Evolutionary conservation across 2,797 vertebrate species (phyloP), one percentile per base, ranked within the genome.

Genomic region (Myotis myotis): DNA sequence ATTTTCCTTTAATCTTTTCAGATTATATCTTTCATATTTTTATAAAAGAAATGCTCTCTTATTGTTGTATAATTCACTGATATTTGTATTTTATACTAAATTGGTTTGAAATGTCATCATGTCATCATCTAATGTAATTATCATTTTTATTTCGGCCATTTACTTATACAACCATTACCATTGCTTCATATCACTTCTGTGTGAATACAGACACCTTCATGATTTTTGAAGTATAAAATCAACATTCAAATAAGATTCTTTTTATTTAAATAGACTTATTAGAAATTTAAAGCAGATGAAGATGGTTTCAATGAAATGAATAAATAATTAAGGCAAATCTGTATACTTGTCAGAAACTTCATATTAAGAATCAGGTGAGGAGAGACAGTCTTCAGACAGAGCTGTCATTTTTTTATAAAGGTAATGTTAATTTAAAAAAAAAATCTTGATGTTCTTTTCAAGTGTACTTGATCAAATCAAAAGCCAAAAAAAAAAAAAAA

Each of bases 251-350:
- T 75, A 97, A 74, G 96, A 97, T 97, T 98, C 91, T 98, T 96
- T 98, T 98, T 98, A 98, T 98, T 98, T 98, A 98, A 98, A 98
- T 98, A 98, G 98, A 97, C 97, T 98, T 98, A 98, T 98, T 98
- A 98, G 97, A 98, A 98, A 98, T 98, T 98, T 98, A 98, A 98
- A 98, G 74, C 92, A 98, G 97, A 98, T 97, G 98, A 98, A 98
- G 97, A 98, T 68, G 97, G 95, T 98, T 98, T 98, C 98, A 98
- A 97, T 97, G 96, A 98, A 98, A 98, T 98, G 97, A 98, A 98
- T 98, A 98, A 98, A 98, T 98, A 98, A 98, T 98, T 98, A 98
- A 98, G 97, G 98, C 97, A 98, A 98, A 98, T 98, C 98, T 98
- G 97, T 98, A 97, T 95, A 98, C 98, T 98, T 98, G 98, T 98